Evolutionary conservation across 2,797 vertebrate species (phyloP), one percentile per base, ranked within the genome.

Genomic region (Psittacula derbiana): DNA sequence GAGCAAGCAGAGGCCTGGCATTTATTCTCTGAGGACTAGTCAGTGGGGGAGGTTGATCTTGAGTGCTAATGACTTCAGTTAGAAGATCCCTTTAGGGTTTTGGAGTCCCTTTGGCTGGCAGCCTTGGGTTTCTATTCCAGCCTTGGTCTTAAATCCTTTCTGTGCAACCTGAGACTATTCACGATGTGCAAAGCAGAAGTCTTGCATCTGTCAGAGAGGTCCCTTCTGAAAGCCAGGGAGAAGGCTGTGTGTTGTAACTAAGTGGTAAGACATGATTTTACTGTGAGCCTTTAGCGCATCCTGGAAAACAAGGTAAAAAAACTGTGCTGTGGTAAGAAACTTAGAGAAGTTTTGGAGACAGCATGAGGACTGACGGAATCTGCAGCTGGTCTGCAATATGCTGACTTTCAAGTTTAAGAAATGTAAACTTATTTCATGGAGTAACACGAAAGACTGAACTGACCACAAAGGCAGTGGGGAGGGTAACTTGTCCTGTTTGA

Each of bases 31-130:
- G 36, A 64, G 60, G 75, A 52, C 52, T 67, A 67, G 66, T 80
- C 65, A 64, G 55, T 69, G 60, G 25, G 36, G 33, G 20, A 80
- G 47, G 31, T 60, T 23, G 5, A 17, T 38, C 52, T 92, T 92
- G 80, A 81, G 47, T 52, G 58, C 62, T 86, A n/a, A 87, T 89
- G 89, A 93, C 67, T 93, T 87, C 74, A 91, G 55, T 72, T 87
- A 87, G 66, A 83, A 93, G 50, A 67, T 78, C 57, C 25, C 6
- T 1, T 52, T 60, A 82, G 47, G 60, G 28, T 91, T 91, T 88
- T 85, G 47, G 19, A 95, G 20, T 27, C n/a, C 81, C 36, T 60
- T 60, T 3, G n/a, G 43, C 75, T 85, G 81, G 69, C 52, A 80
- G 75, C 67, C 12, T 41, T 85, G 65, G 47, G 73, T 95, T 94